phyloP scores from a whole-genome alignment of 2,888 invertebrate genomes.

The Vannuccia rotundouncinata region DNA sequence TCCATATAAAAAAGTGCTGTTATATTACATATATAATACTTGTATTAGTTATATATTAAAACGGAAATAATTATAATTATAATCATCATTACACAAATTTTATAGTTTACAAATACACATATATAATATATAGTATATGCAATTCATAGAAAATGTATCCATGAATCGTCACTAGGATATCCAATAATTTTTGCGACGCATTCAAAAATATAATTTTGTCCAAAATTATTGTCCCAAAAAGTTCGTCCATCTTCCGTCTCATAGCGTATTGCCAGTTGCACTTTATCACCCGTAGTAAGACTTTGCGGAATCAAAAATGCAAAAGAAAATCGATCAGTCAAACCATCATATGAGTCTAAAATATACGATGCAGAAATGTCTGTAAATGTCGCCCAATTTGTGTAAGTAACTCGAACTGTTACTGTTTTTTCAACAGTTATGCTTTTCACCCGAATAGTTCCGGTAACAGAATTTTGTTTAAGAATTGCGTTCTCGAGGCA shows the following conservation, averaged over 20 bases:
- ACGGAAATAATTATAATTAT: no score
- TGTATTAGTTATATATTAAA: no score
- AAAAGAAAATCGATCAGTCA: conserved; percentile 79
- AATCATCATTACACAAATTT: no score
- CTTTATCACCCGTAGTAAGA: conserved; percentile 41
- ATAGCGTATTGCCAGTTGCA: conserved; percentile 41
- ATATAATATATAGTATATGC: no score
- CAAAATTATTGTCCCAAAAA: conserved; percentile 53
- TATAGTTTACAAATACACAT: no score
- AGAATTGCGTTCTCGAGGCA: conserved; percentile 75
- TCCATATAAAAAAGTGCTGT: no score
- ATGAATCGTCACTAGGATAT: conserved; percentile 9
- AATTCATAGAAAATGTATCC: conserved; percentile 10
- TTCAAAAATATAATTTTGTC: conserved; percentile 46
- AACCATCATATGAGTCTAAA: conserved; percentile 71
- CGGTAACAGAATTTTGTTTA: conserved; percentile 50
- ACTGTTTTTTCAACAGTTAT: conserved; percentile 84
- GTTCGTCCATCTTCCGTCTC: conserved; percentile 43
- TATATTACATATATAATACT: no score
- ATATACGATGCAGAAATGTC: conserved; percentile 77
- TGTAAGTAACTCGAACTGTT: conserved; percentile 74
- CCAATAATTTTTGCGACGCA: conserved; percentile 44
- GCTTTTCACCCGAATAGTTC: conserved; percentile 76
- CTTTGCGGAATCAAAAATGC: conserved; percentile 52
- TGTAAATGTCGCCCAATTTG: conserved; percentile 75